Conservation (phyloP, 2,113 vertebrate genomes). For the Boleophthalmus pectinirostris region DNA sequence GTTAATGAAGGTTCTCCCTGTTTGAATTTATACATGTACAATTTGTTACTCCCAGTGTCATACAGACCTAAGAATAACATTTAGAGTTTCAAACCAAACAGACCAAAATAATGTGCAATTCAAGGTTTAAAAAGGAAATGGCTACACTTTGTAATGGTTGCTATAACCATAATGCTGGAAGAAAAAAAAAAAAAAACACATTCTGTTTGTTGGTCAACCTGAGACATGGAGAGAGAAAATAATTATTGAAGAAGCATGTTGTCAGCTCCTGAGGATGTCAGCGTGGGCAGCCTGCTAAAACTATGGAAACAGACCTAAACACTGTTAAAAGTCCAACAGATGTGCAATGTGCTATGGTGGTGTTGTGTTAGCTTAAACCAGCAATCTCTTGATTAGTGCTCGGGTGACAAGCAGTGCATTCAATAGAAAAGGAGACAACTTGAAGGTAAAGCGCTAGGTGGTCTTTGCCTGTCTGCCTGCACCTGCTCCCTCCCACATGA, state of each 20-base stretch:
- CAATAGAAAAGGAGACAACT: slow-evolving; percentile 34
- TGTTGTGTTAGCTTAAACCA: slow-evolving; percentile 5
- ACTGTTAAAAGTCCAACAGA: slow-evolving; percentile 37
- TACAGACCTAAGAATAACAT: no score
- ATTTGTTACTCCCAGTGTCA: no score
- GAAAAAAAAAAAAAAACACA: slow-evolving; percentile 16
- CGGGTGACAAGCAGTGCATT: slow-evolving; percentile 50
- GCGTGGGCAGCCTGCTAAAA: slow-evolving; percentile 29
- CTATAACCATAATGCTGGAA: slow-evolving; percentile 4
- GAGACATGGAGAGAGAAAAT: slow-evolving; percentile 14
- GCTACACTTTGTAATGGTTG: not conserved
- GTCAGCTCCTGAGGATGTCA: slow-evolving; percentile 15
- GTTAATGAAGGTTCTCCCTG: not conserved
- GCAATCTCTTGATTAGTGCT: slow-evolving; percentile 60
- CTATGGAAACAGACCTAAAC: slow-evolving; percentile 28
- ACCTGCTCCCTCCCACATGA: not conserved
- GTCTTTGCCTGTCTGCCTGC: slow-evolving; percentile 23
- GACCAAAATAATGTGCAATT: no score
- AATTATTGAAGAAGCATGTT: not conserved
- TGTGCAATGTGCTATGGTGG: slow-evolving; percentile 23
- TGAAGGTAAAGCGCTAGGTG: slow-evolving; percentile 28
- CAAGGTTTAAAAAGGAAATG: not conserved
- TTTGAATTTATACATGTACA: not conserved
- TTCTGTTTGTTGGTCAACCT: slow-evolving; percentile 16
- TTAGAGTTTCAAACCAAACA: no score